Evolutionary conservation across 1,140 invertebrate species (phyloP).

Genomic region (Chionoecetes opilio): DNA sequence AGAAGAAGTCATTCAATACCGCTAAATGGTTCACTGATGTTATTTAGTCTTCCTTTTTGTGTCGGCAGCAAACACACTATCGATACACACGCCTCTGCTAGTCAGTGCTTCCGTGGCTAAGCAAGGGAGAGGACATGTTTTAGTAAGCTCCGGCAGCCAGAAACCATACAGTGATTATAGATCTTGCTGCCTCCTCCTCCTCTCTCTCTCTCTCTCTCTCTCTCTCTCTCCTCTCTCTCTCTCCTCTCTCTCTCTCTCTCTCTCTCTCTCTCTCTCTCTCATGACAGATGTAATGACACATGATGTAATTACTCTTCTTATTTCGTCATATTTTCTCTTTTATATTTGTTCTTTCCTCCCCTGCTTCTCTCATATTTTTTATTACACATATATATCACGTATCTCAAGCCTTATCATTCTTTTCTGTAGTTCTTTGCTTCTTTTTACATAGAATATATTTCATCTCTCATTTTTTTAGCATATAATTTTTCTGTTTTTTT

Average conservation of each 20-base stretch:
- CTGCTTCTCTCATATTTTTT: too few species aligned
- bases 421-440: too few species aligned
- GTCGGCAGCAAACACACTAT: neutral
- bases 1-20: too few species aligned
- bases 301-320: neutral
- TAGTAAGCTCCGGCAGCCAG: neutral
- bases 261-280: neutral
- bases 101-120: neutral
- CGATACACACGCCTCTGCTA: neutral
- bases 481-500: neutral
- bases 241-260: constrained; percentile 10
- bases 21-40: too few species aligned
- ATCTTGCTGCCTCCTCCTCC: too few species aligned
- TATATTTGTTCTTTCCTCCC: too few species aligned
- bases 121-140: neutral
- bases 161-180: neutral
- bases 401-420: too few species aligned
- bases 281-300: neutral
- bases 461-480: too few species aligned
- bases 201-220: neutral
- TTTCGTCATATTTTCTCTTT: too few species aligned
- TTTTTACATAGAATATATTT: too few species aligned
- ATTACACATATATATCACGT: too few species aligned
- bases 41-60: neutral
- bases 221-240: neutral